These are phyloP conservation scores for Poeciliopsis turrubarensis DNA, from an alignment of 2,113 vertebrate genomes.

Conservation along the genomic window DNA sequence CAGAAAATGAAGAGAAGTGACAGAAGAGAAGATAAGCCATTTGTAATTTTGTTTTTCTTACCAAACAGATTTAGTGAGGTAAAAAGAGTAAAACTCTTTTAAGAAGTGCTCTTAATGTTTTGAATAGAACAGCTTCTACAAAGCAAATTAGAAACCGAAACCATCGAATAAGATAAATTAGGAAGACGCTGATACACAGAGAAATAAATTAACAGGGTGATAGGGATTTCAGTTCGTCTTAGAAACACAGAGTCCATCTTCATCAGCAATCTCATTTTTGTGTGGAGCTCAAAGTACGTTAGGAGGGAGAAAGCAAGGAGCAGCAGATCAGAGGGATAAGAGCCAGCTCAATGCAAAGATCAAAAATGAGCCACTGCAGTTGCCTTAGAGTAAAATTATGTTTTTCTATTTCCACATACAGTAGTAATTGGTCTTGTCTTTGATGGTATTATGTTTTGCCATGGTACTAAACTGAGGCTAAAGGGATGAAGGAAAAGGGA, in stretches of 20 bases:
- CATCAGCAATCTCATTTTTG: slow-evolving; percentile 51
- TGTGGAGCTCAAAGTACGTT: slow-evolving; percentile 10
- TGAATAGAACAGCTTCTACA: slow-evolving; percentile 42
- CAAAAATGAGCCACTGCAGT: slow-evolving; percentile 58
- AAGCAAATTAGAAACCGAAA: slow-evolving; percentile 41
- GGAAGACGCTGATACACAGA: neutral
- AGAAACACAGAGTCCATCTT: slow-evolving; percentile 50
- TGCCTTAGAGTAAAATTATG: slow-evolving; percentile 59
- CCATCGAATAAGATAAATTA: slow-evolving; percentile 36
- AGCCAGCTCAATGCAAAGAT: slow-evolving; percentile 56
- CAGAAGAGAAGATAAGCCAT: slow-evolving; percentile 25
- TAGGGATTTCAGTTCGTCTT: slow-evolving; percentile 32
- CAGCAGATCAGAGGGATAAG: slow-evolving; percentile 63
- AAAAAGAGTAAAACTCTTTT: neutral
- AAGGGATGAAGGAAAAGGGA: slow-evolving; percentile 7
- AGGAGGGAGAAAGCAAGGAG: slow-evolving; percentile 31
- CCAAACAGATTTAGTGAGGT: neutral
- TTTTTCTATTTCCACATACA: slow-evolving; percentile 36
- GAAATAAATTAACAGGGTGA: slow-evolving; percentile 39
- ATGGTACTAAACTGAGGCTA: slow-evolving; percentile 47
- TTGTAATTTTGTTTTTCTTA: slow-evolving; percentile 9
- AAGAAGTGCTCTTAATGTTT: slow-evolving; percentile 15
- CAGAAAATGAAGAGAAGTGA: slow-evolving; percentile 13
- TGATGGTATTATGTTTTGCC: slow-evolving; percentile 64
- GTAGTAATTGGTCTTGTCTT: slow-evolving; percentile 54